Evolutionary conservation across 2,888 invertebrate species (phyloP), one percentile per base, ranked within the genome.

Genomic region (Epinotia bilunana): DNA sequence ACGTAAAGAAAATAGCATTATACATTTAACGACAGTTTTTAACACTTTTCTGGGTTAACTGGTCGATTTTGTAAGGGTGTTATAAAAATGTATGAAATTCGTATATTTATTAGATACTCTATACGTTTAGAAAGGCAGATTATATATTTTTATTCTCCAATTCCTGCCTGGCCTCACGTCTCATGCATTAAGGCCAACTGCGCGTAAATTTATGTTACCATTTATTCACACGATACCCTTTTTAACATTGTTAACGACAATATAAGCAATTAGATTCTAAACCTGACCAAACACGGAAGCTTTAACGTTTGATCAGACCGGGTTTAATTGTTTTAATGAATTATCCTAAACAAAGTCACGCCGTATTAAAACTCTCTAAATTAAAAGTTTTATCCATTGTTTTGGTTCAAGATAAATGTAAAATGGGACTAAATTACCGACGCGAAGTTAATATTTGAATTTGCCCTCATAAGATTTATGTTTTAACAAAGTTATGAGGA

Each of bases 361-460:
- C 81, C 81, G 82, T 77, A 85, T 85, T 81, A 79, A 80, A 86
- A 84, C 83, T 88, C 89, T 90, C 79, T 81, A 86, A 83, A 60
- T 61, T 73, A 60, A 49, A 39, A 57, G 46, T 28, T 39, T 13
- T 18, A 65, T 33, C 28, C 46, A 58, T 18, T 70, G 63, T 43
- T 46, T 64, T 63, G 39, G 49, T 28, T 58, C 12, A 72, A 64
- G 57, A 57, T 23, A 72, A 63, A 64, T 64, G 46, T 64, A 23
- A 23, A 49, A 49, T 43, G 39, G 64, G 23, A 64, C 46, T 4
- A 39, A 55, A 39, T 49, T 53, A 58, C 68, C 5, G 43, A 64
- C 0, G 64, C 46, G 20, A 49, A 53, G 53, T 53, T 53, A 53
- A 53, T n/a, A 53, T 53, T 53, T n/a, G n/a, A n/a, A 53, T n/a